These are phyloP conservation scores for Catharus bicknelli DNA, from an alignment of 2,113 vertebrate genomes.

Conservation along the genomic window DNA sequence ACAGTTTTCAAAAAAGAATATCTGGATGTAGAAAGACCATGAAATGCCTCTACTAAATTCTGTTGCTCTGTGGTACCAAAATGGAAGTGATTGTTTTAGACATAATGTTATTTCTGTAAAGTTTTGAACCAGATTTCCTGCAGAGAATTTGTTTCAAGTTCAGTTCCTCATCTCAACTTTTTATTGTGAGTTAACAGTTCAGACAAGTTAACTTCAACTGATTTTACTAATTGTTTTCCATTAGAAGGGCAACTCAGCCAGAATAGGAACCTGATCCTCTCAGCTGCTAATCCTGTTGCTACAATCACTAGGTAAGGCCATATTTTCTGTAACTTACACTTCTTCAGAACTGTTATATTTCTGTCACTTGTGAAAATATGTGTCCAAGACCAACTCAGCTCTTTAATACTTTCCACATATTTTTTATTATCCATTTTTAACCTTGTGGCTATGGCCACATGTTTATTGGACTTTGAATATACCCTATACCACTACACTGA, in stretches of 20 bases:
- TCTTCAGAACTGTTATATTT: background rate
- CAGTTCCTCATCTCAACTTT: background rate
- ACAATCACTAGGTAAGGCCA: background rate
- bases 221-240: background rate
- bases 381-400: background rate
- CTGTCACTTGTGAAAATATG: background rate
- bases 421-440: background rate
- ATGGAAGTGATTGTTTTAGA: background rate
- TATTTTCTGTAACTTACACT: background rate
- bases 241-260: background rate
- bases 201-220: background rate
- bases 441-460: background rate
- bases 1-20: background rate
- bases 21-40: background rate
- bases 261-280: background rate
- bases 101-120: background rate
- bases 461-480: background rate
- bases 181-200: background rate
- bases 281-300: background rate
- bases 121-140: background rate
- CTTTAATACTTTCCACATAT: background rate
- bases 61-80: background rate
- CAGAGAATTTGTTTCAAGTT: background rate
- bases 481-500: background rate
- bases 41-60: background rate